Base-by-base conservation (phyloP, 2,113 vertebrate genomes). In the Trematomus loennbergii region DNA sequence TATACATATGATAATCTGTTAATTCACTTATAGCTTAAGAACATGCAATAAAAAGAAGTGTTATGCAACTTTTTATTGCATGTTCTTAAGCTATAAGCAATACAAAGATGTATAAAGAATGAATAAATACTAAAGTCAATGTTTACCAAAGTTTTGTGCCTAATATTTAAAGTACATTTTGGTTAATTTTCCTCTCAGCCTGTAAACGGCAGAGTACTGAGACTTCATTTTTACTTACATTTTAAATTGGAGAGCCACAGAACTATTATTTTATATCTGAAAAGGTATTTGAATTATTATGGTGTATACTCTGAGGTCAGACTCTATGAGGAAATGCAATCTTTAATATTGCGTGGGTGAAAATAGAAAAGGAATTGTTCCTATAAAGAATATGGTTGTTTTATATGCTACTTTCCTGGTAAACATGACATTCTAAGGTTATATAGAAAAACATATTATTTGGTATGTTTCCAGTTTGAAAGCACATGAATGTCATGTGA, bases 401-500 rank as follows among this genome's bases (percentile, higher is more conserved):
- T 43, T 68, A 4, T 54, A 40, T 45, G 36, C 29, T 40, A 18
- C 52, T 17, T 12, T 25, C 3, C n/a, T 58, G 58, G 8, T 64
- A 57, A 49, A 6, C 43, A 7, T 49, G n/a, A 29, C 1, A 25
- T 48, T 55, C 13, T 67, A 16, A 2, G 17, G 1, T 22, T n/a
- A 17, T 5, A 2, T 6, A 52, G 2, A 48, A 67, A 50, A 80
- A 64, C 17, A 57, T 4, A 13, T 29, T 25, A 15, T 57, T 54
- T 63, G 17, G 62, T 43, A 16, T 60, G n/a, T 25, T 66, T 29
- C 79, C 57, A 46, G 11, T 67, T 64, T 33, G 46, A 22, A 64
- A 12, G 25, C 43, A 62, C 55, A 73, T 67, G 3, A 57, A 62
- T 52, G 45, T 4, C n/a, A 43, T 61, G n/a, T 73, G 17, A 68